Base-by-base conservation (phyloP, 2,797 vertebrate species). In the Hylomyscus alleni region DNA sequence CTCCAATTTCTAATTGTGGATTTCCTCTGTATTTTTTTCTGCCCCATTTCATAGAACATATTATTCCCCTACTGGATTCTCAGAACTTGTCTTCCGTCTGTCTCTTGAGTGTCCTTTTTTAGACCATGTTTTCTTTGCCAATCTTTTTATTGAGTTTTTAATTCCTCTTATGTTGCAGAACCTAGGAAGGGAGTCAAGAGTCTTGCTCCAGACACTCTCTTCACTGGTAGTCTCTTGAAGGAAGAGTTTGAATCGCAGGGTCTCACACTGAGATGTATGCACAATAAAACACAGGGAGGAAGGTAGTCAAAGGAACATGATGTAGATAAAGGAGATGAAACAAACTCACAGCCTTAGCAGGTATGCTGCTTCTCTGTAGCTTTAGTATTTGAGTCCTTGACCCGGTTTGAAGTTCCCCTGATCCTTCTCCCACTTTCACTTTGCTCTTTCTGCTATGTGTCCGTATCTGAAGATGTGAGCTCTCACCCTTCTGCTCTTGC, bases 61-160 rank as follows among this genome's bases (percentile, higher is more conserved):
- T 44, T 92, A 44, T 72, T 58, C 4, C 20, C 29, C 67, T 56
- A 72, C 12, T 91, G 62, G 15, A 73, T 93, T 97, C 77, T 94
- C 67, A 82, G 75, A 93, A 77, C 40, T 3, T 6, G 2, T 14
- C 80, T 81, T 94, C n/a, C 13, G 11, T 52, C 14, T 58, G 26
- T 56, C 84, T 77, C 44, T 56, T 24, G 81, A 83, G 58, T n/a
- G 20, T 95, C 29, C 82, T 0, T 73, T 56, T 77, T 80, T 83
- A 89, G 77, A 72, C 31, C 24, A 47, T 44, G 58, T 24, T 56
- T 84, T 73, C 31, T 65, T 62, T 89, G 58, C 26, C 47, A 67
- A 14, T 56, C 15, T 56, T 85, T 77, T 2, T 15, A 13, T 8
- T 87, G 37, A 80, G 3, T 26, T 93, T 81, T 82, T 22, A 54